Evolutionary conservation across 37 sponge, comb jelly and placozoan species (phyloP), one percentile per base, ranked within the genome.

Genomic region (Aphrocallistes beatrix): DNA sequence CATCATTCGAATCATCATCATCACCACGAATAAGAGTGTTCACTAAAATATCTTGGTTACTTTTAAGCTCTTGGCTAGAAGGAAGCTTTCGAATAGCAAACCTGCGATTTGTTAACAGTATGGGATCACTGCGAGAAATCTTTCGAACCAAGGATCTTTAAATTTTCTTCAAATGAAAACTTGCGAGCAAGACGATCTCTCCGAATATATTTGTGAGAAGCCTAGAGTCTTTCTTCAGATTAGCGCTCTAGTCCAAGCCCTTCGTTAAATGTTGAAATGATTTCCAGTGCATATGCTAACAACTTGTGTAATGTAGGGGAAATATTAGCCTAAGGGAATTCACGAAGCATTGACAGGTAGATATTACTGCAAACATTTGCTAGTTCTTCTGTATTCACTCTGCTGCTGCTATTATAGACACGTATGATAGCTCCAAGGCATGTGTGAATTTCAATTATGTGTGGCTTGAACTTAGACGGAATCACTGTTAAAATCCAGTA

Each of bases 371-470:
- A 60, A 60, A 60, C 75, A 19, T 25, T 6, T 30, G 75, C 21
- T 60, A 60, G 75, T 60, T 60, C 75, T 60, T 60, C 75, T 60
- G 75, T 60, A 13, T 60, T 30, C 21, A 60, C 21, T 60, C 75
- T 3, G 10, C 8, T 60, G 8, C 75, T 13, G 21, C 75, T 19
- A 60, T 60, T 60, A 60, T 60, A 60, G 17, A 60, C 34, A 6
- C 75, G 8, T 30, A 60, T 8, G 75, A 60, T 60, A 32, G 75
- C 75, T 60, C 75, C 75, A 6, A 60, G 75, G 75, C 21, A 60
- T 3, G 75, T 60, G 21, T 60, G 75, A 60, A 60, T 60, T 3
- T 60, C 75, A 60, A 60, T 3, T 60, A 21, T 60, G 21, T 3
- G 17, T 8, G 8, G 17, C 21, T 60, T 60, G 75, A 13, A 60